Evolutionary conservation across 2,113 vertebrate genomes (phyloP).

Genomic region (Zingel zingel): DNA sequence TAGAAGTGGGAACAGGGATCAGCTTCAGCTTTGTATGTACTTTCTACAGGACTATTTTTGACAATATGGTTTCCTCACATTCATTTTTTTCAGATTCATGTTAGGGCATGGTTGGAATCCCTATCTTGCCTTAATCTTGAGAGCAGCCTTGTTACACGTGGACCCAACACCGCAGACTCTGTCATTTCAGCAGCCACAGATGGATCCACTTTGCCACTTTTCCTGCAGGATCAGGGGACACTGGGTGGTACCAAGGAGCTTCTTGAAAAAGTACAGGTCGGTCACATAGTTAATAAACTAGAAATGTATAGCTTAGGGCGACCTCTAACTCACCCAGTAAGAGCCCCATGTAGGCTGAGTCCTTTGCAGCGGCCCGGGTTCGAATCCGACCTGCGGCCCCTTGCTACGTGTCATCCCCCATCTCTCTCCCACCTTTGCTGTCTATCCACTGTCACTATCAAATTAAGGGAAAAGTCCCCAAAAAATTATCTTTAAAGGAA

Average conservation of each 20-base stretch:
- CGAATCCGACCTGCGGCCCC: too few species aligned
- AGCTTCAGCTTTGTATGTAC: neutral
- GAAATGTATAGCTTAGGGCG: neutral
- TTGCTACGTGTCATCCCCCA: too few species aligned
- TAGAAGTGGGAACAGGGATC: neutral
- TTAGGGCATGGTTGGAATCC: constrained; percentile 77
- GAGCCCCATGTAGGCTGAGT: too few species aligned
- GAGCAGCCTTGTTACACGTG: constrained; percentile 72
- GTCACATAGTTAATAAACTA: neutral
- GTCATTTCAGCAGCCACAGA: constrained; percentile 57
- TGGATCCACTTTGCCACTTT: constrained; percentile 84
- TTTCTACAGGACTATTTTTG: neutral
- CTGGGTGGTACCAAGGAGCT: constrained; percentile 72
- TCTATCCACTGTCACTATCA: too few species aligned
- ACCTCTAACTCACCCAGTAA: too few species aligned
- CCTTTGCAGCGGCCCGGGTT: too few species aligned
- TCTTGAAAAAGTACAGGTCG: constrained; percentile 84
- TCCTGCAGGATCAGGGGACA: constrained; percentile 83
- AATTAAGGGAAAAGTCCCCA: too few species aligned
- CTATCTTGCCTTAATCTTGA: constrained; percentile 86
- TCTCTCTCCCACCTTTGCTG: too few species aligned
- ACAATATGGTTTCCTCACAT: neutral
- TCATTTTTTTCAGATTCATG: constrained; percentile 78
- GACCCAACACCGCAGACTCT: constrained; percentile 51
- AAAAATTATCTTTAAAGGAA: too few species aligned